Base-by-base conservation (phyloP, 2,888 invertebrate genomes). In the Cremastinae sp. region DNA sequence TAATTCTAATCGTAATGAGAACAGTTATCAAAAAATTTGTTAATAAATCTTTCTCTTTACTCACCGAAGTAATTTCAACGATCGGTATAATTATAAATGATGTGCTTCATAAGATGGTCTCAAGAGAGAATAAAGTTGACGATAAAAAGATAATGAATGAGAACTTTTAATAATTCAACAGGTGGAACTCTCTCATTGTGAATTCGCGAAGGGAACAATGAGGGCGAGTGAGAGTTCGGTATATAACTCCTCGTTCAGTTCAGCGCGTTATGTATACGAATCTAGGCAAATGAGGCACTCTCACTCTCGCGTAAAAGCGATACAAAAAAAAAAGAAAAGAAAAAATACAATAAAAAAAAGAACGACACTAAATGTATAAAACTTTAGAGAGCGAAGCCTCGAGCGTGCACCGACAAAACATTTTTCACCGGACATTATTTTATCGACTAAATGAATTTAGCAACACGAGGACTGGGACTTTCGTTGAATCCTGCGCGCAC, bases 251-350 rank as follows among this genome's bases (percentile, higher is more conserved):
- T 28, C 16, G 12, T 7, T n/a, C n/a, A n/a, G n/a, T n/a, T n/a
- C 49, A 12, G 41, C 41, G 43, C 14, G 43, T 43, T 37, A 35
- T 37, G 10, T 47, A 35, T 8, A 58, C 53, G 20, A 65, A 65
- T 64, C 56, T 71, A 37, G 58, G 51, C 37, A 58, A 51, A 58
- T 64, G 56, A 49, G 8, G 18, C 35, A 65, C 41, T 65, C 51
- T 65, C 58, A 65, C 65, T 56, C 41, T 49, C 41, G n/a, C n/a
- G 41, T 39, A 47, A 72, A 56, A 58, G 37, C 64, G 10, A 14
- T n/a, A 41, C 28, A 22, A 16, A 12, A n/a, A 14, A n/a, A 49
- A n/a, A n/a, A n/a, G 12, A 10, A 8, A n/a, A 1, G 12, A 45
- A 45, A n/a, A 14, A 18, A 14, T 20, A 37, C 12, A 14, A 45